These are phyloP conservation scores for Epizoanthus illoricatus DNA, from an alignment of 92 coral and sea anemone species.

Conservation along the genomic window DNA sequence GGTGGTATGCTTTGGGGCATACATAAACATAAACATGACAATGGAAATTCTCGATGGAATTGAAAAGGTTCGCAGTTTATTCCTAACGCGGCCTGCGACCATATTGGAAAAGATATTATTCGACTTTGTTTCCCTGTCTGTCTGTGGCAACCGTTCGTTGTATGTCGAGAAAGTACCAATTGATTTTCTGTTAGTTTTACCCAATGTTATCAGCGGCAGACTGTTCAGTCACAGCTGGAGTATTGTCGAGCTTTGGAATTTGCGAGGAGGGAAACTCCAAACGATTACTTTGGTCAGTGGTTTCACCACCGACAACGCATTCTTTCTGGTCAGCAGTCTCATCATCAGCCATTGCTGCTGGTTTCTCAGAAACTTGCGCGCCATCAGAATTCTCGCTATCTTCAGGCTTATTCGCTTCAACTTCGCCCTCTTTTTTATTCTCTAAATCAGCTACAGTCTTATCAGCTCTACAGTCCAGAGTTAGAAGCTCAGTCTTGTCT, in stretches of 20 bases:
- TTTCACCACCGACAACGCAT: not conserved
- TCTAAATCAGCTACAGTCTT: not conserved
- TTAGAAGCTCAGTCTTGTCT: not conserved
- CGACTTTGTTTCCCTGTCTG: not conserved
- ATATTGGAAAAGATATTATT: too few species aligned
- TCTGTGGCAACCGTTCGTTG: not conserved
- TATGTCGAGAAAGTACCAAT: not conserved
- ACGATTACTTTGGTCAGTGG: not conserved
- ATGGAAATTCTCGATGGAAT: too few species aligned
- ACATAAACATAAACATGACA: too few species aligned
- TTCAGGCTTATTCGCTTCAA: not conserved
- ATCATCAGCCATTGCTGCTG: not conserved
- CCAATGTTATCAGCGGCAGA: not conserved
- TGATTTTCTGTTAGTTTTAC: not conserved
- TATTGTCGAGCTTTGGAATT: not conserved
- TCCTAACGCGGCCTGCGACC: too few species aligned
- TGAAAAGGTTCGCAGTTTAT: too few species aligned
- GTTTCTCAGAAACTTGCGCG: not conserved
- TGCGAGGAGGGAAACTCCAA: not conserved
- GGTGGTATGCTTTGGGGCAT: too few species aligned
- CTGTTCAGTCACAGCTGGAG: conserved; percentile 1
- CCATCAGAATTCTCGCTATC: not conserved
- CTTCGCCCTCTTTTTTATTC: not conserved
- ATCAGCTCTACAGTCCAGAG: not conserved
- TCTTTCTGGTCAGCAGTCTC: conserved; percentile 4